These are phyloP conservation scores for Rotaria sp. DNA, from an alignment of 2,888 invertebrate species.

Conservation along the genomic window DNA sequence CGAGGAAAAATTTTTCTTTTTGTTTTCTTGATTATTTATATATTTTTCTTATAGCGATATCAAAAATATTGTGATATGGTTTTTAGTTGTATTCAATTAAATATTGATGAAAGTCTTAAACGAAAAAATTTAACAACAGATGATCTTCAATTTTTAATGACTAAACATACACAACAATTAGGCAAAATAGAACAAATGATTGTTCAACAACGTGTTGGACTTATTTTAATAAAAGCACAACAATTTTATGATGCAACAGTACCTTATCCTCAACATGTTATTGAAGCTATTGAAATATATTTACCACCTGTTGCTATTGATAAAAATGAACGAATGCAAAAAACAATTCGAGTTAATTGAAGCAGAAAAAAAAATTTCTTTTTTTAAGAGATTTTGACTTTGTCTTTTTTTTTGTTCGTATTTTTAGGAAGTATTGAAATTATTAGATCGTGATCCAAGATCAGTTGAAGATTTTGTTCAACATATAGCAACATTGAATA, in stretches of 20 bases:
- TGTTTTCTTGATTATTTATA: background rate
- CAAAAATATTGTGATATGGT: conserved; percentile 40
- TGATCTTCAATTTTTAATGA: conserved; percentile 36
- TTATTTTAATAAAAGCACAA: conserved; percentile 30
- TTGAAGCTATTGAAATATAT: conserved; percentile 16
- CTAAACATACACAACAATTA: conserved; percentile 36
- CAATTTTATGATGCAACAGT: conserved; percentile 18
- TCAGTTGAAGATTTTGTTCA: conserved; percentile 56
- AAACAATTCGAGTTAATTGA: conserved; percentile 34
- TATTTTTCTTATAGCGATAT: conserved; percentile 30
- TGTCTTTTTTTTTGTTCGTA: background rate
- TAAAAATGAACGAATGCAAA: conserved; percentile 39
- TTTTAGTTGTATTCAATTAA: conserved; percentile 26
- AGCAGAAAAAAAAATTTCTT: too few species aligned
- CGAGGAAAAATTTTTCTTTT: too few species aligned
- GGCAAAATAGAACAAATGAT: conserved; percentile 32
- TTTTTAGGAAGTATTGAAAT: conserved; percentile 50
- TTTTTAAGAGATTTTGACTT: too few species aligned
- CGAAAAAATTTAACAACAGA: conserved; percentile 31
- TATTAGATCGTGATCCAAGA: conserved; percentile 49
- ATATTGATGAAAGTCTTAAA: conserved; percentile 31
- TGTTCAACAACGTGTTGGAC: conserved; percentile 32
- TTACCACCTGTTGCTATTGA: conserved; percentile 35
- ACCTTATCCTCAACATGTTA: conserved; percentile 31
- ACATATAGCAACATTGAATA: conserved; percentile 53